phyloP scores from a whole-genome alignment of 37 sponge, comb jelly and placozoan species.

The Spongilla lacustris region DNA sequence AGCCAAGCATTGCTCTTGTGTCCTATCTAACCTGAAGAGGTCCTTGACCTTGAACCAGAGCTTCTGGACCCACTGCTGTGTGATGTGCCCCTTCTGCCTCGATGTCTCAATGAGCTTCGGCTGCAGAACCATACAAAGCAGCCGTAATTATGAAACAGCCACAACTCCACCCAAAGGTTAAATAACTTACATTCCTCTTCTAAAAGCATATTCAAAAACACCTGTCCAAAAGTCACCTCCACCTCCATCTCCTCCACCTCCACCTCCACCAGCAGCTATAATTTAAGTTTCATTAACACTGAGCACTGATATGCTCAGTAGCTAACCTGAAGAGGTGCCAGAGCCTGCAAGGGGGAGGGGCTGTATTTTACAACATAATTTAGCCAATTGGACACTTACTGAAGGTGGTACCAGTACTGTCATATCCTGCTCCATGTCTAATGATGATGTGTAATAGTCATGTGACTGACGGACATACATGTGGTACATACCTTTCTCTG shows the following conservation, averaged over 20 bases:
- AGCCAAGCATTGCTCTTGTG: neutral
- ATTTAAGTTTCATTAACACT: neutral
- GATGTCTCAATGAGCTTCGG: neutral
- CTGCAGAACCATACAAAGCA: neutral
- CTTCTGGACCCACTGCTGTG: neutral
- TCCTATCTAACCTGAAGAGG: constrained; percentile 42
- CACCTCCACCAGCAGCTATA: neutral
- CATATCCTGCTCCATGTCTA: neutral
- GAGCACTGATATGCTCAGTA: neutral
- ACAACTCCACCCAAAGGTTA: neutral
- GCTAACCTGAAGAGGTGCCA: constrained; percentile 1
- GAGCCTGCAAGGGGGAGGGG: neutral
- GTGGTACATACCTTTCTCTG: neutral
- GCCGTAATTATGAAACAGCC: neutral
- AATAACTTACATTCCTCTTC: constrained; percentile 29
- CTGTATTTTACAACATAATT: neutral
- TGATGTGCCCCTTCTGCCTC: constrained; percentile 13
- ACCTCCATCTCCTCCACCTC: too few relatives aligned
- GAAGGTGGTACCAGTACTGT: neutral
- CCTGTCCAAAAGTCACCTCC: constrained; percentile 80
- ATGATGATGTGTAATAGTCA: neutral
- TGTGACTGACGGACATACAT: neutral
- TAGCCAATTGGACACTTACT: neutral
- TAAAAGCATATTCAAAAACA: constrained; percentile 77
- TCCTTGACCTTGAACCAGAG: constrained; percentile 32